Percentiles rank a stretch among this genome's conserved stretches.
phyloP scores from a whole-genome alignment of 2,797 vertebrate species.

The Poeciliopsis paucimaculata region DNA sequence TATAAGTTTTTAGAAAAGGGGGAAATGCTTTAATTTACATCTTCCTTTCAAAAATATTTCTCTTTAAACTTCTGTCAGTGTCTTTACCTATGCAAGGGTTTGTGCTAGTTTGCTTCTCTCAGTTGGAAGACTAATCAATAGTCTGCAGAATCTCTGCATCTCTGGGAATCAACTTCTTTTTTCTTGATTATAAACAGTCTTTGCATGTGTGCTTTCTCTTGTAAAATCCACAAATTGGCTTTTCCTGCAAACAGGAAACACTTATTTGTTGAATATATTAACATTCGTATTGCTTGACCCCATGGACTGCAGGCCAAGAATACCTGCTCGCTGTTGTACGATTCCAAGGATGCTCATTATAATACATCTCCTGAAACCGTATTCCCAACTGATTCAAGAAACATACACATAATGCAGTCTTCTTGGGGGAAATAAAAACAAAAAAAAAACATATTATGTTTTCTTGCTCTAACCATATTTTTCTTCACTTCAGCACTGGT shows the following conservation, averaged over 20 bases:
- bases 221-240: constrained; percentile 59
- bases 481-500: constrained; percentile 9
- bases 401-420: constrained; percentile 3
- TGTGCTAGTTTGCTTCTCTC: constrained; percentile 9
- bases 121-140: constrained; percentile 20
- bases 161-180: constrained; percentile 24
- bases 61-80: constrained; percentile 20
- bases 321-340: constrained; percentile 45
- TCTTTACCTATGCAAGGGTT: constrained; percentile 5
- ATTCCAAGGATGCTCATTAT: constrained; percentile 74
- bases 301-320: constrained; percentile 44
- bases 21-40: constrained; percentile 44
- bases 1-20: constrained; percentile 55
- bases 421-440: neutral
- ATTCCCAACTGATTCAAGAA: constrained; percentile 41
- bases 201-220: constrained; percentile 21
- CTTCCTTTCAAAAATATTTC: constrained; percentile 51
- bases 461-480: constrained; percentile 37
- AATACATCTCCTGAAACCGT: constrained; percentile 51
- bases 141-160: constrained; percentile 17
- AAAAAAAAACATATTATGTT: constrained; percentile 10
- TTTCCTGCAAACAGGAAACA: constrained; percentile 32
- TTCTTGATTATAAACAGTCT: constrained; percentile 27
- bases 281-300: constrained; percentile 61
- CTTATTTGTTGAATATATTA: constrained; percentile 62